Conservation (phyloP, 2,888 invertebrate genomes). For the Melanotus villosus region DNA sequence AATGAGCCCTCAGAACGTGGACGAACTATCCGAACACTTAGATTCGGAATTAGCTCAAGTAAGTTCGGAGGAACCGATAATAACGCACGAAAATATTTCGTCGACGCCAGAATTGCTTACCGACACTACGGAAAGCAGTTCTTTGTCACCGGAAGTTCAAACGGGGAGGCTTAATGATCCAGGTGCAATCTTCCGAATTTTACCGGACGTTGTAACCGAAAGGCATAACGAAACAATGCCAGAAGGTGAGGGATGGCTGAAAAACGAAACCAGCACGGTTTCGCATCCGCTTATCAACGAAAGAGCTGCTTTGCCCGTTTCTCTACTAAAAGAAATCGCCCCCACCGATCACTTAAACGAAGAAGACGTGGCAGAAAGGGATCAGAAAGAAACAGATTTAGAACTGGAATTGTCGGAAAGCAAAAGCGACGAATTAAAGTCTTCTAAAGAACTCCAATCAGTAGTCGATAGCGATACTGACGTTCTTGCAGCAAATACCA, state of each 20-base stretch:
- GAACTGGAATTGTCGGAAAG: not conserved
- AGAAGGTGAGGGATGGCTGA: conserved; percentile 4
- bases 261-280: not conserved
- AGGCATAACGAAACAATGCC: conserved; percentile 57
- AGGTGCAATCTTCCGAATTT: conserved; percentile 53
- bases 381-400: not conserved
- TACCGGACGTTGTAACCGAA: conserved; percentile 60
- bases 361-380: not conserved
- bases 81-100: not conserved
- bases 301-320: conserved; percentile 57
- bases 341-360: conserved; percentile 50
- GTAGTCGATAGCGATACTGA: not conserved
- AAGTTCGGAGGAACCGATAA: not conserved
- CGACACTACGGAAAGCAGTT: not conserved
- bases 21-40: conserved; percentile 31
- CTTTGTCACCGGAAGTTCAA: not conserved
- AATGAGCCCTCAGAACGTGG: conserved; percentile 63
- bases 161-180: no score
- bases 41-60: conserved; percentile 20
- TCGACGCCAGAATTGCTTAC: not conserved
- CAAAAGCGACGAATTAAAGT: not conserved
- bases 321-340: conserved; percentile 56
- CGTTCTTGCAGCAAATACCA: not conserved
- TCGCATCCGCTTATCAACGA: conserved; percentile 49
- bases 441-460: not conserved